A percentile compares a stretch with the other conserved stretches of the same genome.
Conservation (phyloP, 2,888 invertebrate species). For the Amblyteles armatorius region DNA sequence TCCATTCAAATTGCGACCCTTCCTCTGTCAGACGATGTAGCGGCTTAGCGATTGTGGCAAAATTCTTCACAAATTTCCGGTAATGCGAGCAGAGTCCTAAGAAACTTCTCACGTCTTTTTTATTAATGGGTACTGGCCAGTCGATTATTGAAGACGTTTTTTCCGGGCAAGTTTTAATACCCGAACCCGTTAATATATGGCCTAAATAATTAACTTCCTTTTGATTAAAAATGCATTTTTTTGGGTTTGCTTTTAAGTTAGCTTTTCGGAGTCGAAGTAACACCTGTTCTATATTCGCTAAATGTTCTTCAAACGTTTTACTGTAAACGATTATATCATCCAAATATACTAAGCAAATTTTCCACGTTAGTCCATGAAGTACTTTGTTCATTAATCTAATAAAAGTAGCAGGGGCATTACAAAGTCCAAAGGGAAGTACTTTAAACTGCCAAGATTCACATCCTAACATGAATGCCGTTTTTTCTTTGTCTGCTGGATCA, state of each 20-base stretch:
- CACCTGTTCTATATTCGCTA: conserved; percentile 41
- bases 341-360: conserved; percentile 67
- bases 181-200: conserved; percentile 18
- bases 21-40: conserved; percentile 32
- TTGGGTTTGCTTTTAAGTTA: background rate
- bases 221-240: conserved; percentile 20
- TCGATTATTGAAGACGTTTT: conserved; percentile 28
- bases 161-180: conserved; percentile 37
- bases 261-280: conserved; percentile 5
- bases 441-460: conserved; percentile 46
- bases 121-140: conserved; percentile 43
- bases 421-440: conserved; percentile 52
- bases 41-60: conserved; percentile 43
- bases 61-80: conserved; percentile 48
- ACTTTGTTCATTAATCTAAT: conserved; percentile 48
- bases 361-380: conserved; percentile 71
- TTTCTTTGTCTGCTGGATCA: conserved; percentile 18
- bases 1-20: conserved; percentile 31
- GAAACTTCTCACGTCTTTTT: conserved; percentile 35
- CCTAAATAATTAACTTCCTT: conserved; percentile 32
- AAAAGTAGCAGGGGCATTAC: conserved; percentile 48
- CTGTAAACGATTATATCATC: conserved; percentile 69
- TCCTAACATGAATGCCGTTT: conserved; percentile 15
- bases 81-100: conserved; percentile 50
- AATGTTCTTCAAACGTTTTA: conserved; percentile 61